Base-by-base conservation (phyloP, 2,797 vertebrate genomes). In the Labroides dimidiatus region DNA sequence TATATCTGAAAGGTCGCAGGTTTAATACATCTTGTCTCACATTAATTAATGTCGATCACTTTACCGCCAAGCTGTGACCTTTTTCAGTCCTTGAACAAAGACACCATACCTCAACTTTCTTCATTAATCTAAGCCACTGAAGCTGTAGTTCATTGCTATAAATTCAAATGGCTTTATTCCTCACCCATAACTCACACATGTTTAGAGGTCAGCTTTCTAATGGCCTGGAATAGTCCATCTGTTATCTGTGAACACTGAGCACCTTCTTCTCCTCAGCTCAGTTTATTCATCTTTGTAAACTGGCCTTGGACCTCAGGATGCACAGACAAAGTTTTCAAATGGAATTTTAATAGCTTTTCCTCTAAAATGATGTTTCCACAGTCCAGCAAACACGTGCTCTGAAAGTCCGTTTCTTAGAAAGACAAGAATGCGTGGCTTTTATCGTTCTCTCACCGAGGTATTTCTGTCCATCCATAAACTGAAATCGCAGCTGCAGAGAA, bases 21-120 rank as follows among this genome's bases (percentile, higher is more conserved):
- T 53, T 71, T 60, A 64, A 68, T 71, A 42, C 30, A 41, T 53
- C 30, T 39, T 39, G 27, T 27, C 37, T 47, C 62, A 30, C 49
- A 33, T 67, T 41, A 64, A 49, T 42, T 42, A 20, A 52, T 6
- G 33, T 64, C 37, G 45, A 30, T 66, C 37, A 54, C 52, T 68
- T 42, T 70, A 3, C 39, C 36, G 48, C 9, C 51, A 27, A 3
- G 23, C 23, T 4, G 19, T 41, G 52, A 56, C 52, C 43, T 59
- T 76, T 64, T 33, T 50, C 27, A 30, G 62, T 56, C 66, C 57
- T 63, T 60, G 43, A 64, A 41, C 33, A 30, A n/a, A 77, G n/a
- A 61, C 42, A 9, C 60, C 30, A 5, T 64, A 59, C 58, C 43
- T 60, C 45, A 69, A 41, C 47, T 73, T 48, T 10, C 42, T 68